Base-by-base conservation (phyloP, 2,888 invertebrate species). In the Choristoneura rosaceana region DNA sequence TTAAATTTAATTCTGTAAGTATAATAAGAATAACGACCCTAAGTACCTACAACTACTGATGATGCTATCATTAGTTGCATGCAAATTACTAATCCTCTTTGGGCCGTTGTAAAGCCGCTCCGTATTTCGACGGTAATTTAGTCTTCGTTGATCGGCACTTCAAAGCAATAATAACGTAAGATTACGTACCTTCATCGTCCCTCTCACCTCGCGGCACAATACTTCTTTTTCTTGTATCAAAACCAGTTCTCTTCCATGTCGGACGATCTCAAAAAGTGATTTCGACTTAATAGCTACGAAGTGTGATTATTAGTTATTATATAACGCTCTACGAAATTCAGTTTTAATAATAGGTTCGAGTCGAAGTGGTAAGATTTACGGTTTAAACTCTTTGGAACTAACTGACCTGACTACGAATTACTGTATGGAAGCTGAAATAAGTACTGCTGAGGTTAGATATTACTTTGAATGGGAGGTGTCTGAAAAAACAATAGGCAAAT, bases 101-200 rank as follows among this genome's bases (percentile, higher is more conserved):
- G 41, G 41, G 33, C 45, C 38, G 45, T 45, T 50, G 63, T 73
- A 59, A 43, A 55, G 55, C 55, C 41, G 43, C 45, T 45, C 33
- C 58, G 43, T 52, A 59, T 65, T 69, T 69, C 34, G 61, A 33
- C 52, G 45, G 65, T 73, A 70, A 70, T 69, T 70, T 65, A 58
- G 62, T 63, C 70, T 67, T 79, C 80, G 78, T 81, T 80, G 81
- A 86, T 82, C 89, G 90, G 91, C 81, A 86, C 89, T 86, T 91
- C 91, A 92, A 92, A 92, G 91, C 81, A 82, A 85, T 89, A 91
- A 90, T 90, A 90, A 90, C 88, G 89, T 86, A 90, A 89, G 88
- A 91, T 91, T 91, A 90, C 83, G 80, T 79, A 78, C 79, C 81
- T 82, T 77, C 79, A 84, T 82, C 80, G 82, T 73, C 84, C 85